Conservation (phyloP, 2,113 vertebrate genomes). For the Dipodomys stephensi region DNA sequence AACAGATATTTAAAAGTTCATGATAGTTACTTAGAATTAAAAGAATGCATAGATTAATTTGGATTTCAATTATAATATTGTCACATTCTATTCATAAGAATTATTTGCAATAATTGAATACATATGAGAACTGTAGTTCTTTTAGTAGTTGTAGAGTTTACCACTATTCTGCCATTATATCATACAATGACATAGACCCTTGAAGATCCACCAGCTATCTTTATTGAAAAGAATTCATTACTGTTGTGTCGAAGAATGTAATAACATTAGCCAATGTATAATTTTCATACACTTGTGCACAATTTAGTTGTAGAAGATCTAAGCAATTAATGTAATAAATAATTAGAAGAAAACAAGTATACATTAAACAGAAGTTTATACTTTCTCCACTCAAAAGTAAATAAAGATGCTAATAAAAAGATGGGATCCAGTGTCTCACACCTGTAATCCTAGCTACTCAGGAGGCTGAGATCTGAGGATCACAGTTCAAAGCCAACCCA, state of each 20-base stretch:
- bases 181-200: not conserved
- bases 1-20: not conserved
- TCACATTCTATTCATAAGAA: not conserved
- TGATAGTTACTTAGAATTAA: not conserved
- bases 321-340: conserved; percentile 57
- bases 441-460: too few species aligned
- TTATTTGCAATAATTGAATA: conserved; percentile 19
- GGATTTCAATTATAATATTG: not conserved
- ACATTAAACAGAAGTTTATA: conserved; percentile 62
- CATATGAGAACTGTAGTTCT: not conserved
- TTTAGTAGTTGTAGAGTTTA: not conserved
- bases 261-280: conserved; percentile 37
- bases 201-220: conserved; percentile 28
- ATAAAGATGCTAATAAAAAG: conserved; percentile 55
- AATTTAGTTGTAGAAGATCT: conserved; percentile 60
- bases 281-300: conserved; percentile 43
- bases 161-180: conserved; percentile 38
- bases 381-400: conserved; percentile 57
- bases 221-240: conserved; percentile 49
- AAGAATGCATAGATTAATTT: not conserved
- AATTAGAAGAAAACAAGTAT: conserved; percentile 59
- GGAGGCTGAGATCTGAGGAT: too few species aligned
- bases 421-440: too few species aligned
- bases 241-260: conserved; percentile 40
- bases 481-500: too few species aligned